phyloP scores from a whole-genome alignment of 2,113 vertebrate genomes.

The Zapornia atra region DNA sequence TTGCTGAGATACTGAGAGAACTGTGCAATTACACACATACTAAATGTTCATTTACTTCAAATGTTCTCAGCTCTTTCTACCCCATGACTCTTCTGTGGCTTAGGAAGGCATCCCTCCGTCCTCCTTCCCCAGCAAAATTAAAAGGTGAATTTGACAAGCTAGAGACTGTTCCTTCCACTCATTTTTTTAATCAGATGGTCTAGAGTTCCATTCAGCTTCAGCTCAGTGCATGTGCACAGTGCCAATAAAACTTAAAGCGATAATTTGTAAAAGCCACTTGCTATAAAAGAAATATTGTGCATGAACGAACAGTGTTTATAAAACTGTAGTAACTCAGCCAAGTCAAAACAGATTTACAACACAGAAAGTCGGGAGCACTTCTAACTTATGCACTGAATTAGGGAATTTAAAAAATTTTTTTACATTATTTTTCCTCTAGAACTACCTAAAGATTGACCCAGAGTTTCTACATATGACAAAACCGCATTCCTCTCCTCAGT shows the following conservation, averaged over 20 bases:
- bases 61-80: background rate
- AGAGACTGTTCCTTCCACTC: background rate
- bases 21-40: background rate
- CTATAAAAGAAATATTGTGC: background rate
- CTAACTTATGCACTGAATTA: background rate
- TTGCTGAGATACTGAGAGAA: background rate
- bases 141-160: background rate
- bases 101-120: background rate
- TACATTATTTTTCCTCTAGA: background rate
- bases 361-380: background rate
- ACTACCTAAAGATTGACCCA: background rate
- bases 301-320: background rate
- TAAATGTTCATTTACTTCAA: background rate
- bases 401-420: background rate
- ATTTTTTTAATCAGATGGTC: background rate
- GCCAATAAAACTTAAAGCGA: background rate
- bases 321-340: background rate
- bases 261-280: conserved; percentile 32
- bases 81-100: background rate
- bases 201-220: background rate
- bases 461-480: background rate
- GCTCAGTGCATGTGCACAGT: background rate
- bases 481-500: background rate
- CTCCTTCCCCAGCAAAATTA: background rate
- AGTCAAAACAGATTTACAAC: conserved; percentile 7